phyloP scores from a whole-genome alignment of 2,888 invertebrate genomes.

The Arctia plantaginis region DNA sequence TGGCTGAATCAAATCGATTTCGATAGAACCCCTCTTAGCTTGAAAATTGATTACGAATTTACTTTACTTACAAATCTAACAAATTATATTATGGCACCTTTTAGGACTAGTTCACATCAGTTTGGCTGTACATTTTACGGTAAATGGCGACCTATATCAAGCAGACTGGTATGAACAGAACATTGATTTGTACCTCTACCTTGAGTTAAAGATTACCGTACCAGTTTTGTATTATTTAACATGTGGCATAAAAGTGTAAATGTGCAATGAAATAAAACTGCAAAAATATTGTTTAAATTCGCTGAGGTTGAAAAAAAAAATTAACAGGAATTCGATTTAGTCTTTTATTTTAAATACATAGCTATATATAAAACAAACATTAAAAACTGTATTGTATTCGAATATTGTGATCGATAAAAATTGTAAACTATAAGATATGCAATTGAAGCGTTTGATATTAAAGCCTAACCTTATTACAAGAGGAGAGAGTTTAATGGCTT shows the following conservation, averaged over 20 bases:
- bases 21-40: constrained; percentile 28
- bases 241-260: not conserved
- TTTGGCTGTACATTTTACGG: not conserved
- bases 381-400: not conserved
- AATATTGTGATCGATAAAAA: no score
- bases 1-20: constrained; percentile 39
- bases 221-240: not conserved
- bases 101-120: not conserved
- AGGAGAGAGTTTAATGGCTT: not conserved
- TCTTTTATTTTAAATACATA: not conserved
- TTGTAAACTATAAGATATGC: not conserved
- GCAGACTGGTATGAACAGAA: not conserved
- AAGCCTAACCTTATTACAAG: not conserved
- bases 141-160: not conserved
- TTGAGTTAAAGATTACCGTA: not conserved
- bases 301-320: not conserved
- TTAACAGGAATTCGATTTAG: not conserved
- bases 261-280: not conserved
- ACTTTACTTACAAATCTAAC: constrained; percentile 34
- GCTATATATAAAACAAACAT: not conserved
- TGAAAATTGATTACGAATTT: constrained; percentile 48
- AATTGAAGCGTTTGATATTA: not conserved
- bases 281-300: not conserved
- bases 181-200: not conserved
- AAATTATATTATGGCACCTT: constrained; percentile 26